Evolutionary conservation across 2,113 vertebrate species (phyloP).

Genomic region (Paramormyrops kingsleyae): DNA sequence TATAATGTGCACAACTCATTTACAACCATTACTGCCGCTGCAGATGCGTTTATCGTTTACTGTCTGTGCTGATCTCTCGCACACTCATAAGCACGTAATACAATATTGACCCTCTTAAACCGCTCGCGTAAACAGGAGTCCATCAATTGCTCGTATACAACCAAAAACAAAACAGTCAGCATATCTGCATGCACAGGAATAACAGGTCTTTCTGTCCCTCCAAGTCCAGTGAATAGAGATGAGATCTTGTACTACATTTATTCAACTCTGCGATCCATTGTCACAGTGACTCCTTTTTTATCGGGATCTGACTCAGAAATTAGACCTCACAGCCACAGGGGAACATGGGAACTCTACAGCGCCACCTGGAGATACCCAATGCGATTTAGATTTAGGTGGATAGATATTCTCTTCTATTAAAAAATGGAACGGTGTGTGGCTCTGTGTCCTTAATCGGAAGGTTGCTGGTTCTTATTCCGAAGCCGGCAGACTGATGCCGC

Average conservation of each 20-base stretch:
- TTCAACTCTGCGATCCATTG: background rate
- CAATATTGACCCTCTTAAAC: slow-evolving; percentile 18
- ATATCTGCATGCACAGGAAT: slow-evolving; percentile 17
- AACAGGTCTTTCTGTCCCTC: background rate
- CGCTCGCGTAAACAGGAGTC: slow-evolving; percentile 5
- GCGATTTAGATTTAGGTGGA: background rate
- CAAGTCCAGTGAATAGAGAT: background rate
- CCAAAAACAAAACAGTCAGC: slow-evolving; percentile 27
- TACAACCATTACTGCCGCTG: background rate
- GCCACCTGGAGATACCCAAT: background rate
- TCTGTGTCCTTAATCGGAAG: background rate
- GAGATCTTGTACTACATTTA: background rate
- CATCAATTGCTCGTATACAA: slow-evolving; percentile 19
- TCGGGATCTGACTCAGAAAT: background rate
- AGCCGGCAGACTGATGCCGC: background rate
- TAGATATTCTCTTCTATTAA: background rate
- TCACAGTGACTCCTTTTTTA: background rate
- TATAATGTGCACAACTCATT: background rate
- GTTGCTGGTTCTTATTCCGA: background rate
- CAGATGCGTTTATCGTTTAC: background rate
- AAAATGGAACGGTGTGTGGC: background rate
- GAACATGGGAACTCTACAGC: background rate
- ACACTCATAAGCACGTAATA: slow-evolving; percentile 12
- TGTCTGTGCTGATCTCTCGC: background rate
- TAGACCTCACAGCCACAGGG: background rate